These are phyloP conservation scores for Centropristis striata DNA, from an alignment of 2,113 vertebrate genomes.

Conservation along the genomic window DNA sequence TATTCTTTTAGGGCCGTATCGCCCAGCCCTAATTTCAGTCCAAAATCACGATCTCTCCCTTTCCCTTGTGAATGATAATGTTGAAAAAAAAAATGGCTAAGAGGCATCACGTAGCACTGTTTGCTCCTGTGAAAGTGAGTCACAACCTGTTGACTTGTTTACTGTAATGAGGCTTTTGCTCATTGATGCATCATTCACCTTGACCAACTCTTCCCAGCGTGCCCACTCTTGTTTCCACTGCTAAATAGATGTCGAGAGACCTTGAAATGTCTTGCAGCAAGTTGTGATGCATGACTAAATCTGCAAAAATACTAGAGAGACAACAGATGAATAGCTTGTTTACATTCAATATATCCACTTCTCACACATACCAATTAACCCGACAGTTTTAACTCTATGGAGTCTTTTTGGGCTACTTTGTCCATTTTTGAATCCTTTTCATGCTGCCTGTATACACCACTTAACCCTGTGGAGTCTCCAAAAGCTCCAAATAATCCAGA, in stretches of 20 bases:
- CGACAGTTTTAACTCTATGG: background rate
- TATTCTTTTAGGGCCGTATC: too few species aligned
- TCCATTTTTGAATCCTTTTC: too few species aligned
- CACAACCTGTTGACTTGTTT: conserved; percentile 50
- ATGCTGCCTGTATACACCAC: too few species aligned
- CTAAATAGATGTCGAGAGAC: background rate
- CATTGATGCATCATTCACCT: conserved; percentile 44
- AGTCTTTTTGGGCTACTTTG: too few species aligned
- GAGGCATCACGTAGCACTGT: background rate
- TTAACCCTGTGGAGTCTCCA: too few species aligned
- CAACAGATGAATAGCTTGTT: background rate
- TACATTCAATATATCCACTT: background rate
- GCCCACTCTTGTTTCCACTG: background rate
- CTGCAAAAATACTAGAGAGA: background rate
- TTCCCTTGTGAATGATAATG: background rate
- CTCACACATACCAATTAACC: too few species aligned
- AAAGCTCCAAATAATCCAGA: too few species aligned
- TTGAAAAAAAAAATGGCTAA: conserved; percentile 16
- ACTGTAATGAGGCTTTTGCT: conserved; percentile 5
- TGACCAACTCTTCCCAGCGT: conserved; percentile 9
- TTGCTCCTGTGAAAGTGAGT: conserved; percentile 38
- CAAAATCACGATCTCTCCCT: conserved; percentile 8
- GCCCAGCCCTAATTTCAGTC: too few species aligned
- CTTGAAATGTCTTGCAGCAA: background rate
- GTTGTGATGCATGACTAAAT: background rate